These are phyloP conservation scores for Salvelinus fontinalis DNA, from an alignment of 2,113 vertebrate species.

Conservation along the genomic window DNA sequence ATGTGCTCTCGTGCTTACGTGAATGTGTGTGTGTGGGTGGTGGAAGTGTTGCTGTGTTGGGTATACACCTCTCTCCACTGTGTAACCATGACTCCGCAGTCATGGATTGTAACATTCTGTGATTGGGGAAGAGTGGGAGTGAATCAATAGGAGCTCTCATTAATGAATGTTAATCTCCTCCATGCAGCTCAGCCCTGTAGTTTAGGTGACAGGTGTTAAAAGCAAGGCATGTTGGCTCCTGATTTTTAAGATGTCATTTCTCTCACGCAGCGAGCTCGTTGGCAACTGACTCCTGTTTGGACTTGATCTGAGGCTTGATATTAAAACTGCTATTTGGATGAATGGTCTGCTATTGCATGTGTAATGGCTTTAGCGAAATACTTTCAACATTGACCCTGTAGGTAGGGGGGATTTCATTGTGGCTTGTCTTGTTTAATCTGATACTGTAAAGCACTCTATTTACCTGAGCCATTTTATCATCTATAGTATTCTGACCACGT, in stretches of 20 bases:
- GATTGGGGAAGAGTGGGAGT: constrained; percentile 22
- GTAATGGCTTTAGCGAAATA: constrained; percentile 32
- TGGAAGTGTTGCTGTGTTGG: not conserved
- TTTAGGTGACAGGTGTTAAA: constrained; percentile 8
- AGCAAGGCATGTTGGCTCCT: constrained; percentile 5
- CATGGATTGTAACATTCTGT: constrained; percentile 6
- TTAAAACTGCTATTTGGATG: constrained; percentile 14
- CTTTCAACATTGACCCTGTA: constrained; percentile 32
- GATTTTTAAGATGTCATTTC: constrained; percentile 8
- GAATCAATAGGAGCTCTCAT: constrained; percentile 34
- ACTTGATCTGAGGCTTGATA: constrained; percentile 22
- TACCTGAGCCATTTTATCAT: constrained; percentile 30
- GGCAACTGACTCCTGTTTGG: constrained; percentile 2
- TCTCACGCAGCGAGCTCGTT: constrained; percentile 8
- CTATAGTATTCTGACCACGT: constrained; percentile 20
- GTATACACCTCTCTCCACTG: not conserved
- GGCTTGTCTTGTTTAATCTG: constrained; percentile 37
- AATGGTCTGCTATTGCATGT: constrained; percentile 34
- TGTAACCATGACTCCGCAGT: constrained; percentile 12
- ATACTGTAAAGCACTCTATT: constrained; percentile 30
- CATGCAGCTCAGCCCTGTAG: constrained; percentile 13
- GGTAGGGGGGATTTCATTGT: constrained; percentile 2
- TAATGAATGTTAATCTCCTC: constrained; percentile 23
- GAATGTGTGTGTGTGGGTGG: constrained; percentile 2
- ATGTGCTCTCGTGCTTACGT: constrained; percentile 13